Percentiles rank a stretch among this genome's conserved stretches.
Conservation (phyloP, 2,888 invertebrate genomes). For the Bellardia bayeri region DNA sequence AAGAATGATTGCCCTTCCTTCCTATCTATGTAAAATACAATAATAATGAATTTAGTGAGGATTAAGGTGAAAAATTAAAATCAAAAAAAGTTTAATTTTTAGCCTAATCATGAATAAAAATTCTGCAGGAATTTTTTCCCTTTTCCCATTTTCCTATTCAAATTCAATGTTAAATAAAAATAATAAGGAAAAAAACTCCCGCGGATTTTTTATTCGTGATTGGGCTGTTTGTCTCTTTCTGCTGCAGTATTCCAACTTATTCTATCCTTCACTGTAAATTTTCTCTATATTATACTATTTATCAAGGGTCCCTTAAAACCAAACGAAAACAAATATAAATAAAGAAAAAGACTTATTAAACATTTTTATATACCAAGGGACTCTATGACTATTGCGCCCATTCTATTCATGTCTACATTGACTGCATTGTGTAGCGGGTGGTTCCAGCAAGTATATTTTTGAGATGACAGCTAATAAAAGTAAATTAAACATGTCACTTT, state of each 20-base stretch:
- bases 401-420: background rate
- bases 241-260: too few relatives aligned
- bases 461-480: conserved; percentile 69
- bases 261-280: too few relatives aligned
- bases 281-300: background rate
- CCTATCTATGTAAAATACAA: too few relatives aligned
- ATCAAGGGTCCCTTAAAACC: background rate
- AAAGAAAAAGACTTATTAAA: conserved; percentile 24
- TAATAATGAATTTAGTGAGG: too few relatives aligned
- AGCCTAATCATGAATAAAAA: background rate
- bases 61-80: too few relatives aligned
- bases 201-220: too few relatives aligned
- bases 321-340: background rate
- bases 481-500: conserved; percentile 69
- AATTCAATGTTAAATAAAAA: too few relatives aligned
- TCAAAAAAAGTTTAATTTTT: too few relatives aligned
- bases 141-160: too few relatives aligned
- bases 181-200: too few relatives aligned
- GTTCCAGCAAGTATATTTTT: conserved; percentile 20
- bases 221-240: too few relatives aligned
- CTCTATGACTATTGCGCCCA: conserved; percentile 2
- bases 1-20: too few relatives aligned
- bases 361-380: conserved; percentile 14
- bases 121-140: background rate
- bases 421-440: conserved; percentile 27